A percentile compares a stretch with the other conserved stretches of the same genome.
These are phyloP conservation scores for Parazoanthus darwini DNA, from an alignment of 92 coral and sea anemone species.

Conservation along the genomic window DNA sequence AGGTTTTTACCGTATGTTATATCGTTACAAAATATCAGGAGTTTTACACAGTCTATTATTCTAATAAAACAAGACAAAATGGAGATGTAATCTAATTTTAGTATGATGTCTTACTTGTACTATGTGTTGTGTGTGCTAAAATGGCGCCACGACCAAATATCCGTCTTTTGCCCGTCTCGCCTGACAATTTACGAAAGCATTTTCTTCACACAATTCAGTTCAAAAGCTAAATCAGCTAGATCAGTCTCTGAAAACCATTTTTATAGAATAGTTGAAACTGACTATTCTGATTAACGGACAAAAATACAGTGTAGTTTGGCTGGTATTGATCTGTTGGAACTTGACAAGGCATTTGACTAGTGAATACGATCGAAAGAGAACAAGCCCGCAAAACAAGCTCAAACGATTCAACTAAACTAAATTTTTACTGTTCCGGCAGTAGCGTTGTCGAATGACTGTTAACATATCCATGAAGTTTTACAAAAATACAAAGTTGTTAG, in stretches of 20 bases:
- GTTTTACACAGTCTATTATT: background rate
- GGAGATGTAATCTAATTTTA: background rate
- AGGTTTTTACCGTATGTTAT: background rate
- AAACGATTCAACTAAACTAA: background rate
- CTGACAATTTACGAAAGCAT: background rate
- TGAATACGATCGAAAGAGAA: background rate
- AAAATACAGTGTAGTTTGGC: background rate
- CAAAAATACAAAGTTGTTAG: background rate
- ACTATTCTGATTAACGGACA: background rate
- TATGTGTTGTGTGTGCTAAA: background rate
- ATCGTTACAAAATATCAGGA: background rate
- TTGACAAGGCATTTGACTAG: background rate
- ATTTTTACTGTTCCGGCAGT: background rate
- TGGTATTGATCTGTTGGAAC: background rate
- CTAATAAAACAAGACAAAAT: background rate
- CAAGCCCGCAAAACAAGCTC: background rate
- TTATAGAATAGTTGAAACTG: no score
- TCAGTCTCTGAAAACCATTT: background rate
- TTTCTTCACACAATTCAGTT: background rate
- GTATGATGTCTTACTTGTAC: background rate
- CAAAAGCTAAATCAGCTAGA: background rate
- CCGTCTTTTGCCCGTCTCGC: background rate
- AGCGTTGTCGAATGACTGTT: background rate
- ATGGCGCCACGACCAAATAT: constrained; percentile 2
- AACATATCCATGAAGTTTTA: background rate